Conservation (phyloP, 2,797 vertebrate species). For the Brachymystax lenok region DNA sequence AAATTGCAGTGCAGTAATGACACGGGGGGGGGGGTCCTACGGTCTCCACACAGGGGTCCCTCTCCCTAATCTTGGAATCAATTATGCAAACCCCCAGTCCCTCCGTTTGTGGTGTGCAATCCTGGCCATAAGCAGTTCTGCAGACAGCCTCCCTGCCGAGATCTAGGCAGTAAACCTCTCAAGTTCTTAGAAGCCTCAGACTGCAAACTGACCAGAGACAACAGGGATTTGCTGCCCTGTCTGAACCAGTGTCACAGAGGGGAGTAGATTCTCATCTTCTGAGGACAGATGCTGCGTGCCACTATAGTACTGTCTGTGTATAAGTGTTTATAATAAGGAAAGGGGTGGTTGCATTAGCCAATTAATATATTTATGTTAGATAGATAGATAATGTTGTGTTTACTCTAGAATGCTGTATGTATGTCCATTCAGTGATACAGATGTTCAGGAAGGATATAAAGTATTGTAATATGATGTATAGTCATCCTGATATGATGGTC, state of each 20-base stretch:
- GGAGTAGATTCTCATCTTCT: neutral
- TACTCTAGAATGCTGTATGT: neutral
- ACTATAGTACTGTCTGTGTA: neutral
- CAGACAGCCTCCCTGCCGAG: constrained; percentile 14
- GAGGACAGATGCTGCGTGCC: neutral
- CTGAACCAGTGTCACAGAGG: constrained; percentile 9
- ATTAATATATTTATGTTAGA: neutral
- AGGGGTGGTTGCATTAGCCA: neutral
- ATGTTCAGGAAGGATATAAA: neutral
- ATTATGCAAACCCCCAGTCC: constrained; percentile 2
- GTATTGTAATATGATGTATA: neutral
- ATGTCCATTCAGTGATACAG: neutral
- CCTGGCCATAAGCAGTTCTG: constrained; percentile 3
- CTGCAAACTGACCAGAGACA: constrained; percentile 7
- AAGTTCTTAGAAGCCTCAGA: constrained; percentile 28
- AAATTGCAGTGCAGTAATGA: constrained; percentile 41
- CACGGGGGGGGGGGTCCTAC: neutral
- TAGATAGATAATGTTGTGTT: neutral
- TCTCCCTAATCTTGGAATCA: neutral
- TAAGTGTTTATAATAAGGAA: neutral
- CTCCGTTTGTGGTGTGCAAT: neutral
- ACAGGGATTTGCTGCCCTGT: constrained; percentile 7
- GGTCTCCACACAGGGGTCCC: neutral
- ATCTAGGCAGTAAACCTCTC: constrained; percentile 25
- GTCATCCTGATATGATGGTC: neutral